Evolutionary conservation across 2,113 vertebrate species (phyloP).

Genomic region (Chaetops frenatus): DNA sequence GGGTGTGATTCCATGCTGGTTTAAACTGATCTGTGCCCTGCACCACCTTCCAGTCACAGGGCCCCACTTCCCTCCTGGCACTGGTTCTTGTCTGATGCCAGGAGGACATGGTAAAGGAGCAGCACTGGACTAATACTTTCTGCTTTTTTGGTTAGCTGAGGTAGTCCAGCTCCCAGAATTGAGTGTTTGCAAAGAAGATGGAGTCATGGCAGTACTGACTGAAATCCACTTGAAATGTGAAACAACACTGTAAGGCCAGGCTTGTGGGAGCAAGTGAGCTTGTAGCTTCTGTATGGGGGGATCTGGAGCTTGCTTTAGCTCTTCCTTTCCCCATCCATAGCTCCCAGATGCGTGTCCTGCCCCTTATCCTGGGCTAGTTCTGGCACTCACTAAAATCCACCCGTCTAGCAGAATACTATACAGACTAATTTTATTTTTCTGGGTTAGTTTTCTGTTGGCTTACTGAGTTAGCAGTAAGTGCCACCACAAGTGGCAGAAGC

Average conservation of each 20-base stretch:
- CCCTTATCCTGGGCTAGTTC: background rate
- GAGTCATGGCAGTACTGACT: background rate
- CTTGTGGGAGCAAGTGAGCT: background rate
- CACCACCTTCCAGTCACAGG: background rate
- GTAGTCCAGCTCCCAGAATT: background rate
- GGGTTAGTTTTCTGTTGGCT: background rate
- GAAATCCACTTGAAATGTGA: background rate
- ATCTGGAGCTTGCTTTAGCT: background rate
- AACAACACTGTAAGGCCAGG: background rate
- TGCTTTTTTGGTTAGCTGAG: background rate
- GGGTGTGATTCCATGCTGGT: background rate
- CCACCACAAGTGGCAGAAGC: background rate
- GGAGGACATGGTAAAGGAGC: background rate
- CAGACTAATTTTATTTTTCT: background rate
- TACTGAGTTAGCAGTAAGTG: background rate
- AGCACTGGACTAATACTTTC: background rate
- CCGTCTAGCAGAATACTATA: background rate
- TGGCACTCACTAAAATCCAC: background rate
- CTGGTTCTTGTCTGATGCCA: background rate
- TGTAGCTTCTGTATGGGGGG: background rate
- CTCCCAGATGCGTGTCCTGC: background rate
- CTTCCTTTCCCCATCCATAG: background rate
- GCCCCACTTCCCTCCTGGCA: rapidly evolving
- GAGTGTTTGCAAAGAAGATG: background rate
- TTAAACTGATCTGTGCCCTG: background rate